Percentiles rank a stretch among this genome's conserved stretches.
Evolutionary conservation across 53 echinoderm and acorn worm species (phyloP).

Genomic region (Patiria pectinifera): DNA sequence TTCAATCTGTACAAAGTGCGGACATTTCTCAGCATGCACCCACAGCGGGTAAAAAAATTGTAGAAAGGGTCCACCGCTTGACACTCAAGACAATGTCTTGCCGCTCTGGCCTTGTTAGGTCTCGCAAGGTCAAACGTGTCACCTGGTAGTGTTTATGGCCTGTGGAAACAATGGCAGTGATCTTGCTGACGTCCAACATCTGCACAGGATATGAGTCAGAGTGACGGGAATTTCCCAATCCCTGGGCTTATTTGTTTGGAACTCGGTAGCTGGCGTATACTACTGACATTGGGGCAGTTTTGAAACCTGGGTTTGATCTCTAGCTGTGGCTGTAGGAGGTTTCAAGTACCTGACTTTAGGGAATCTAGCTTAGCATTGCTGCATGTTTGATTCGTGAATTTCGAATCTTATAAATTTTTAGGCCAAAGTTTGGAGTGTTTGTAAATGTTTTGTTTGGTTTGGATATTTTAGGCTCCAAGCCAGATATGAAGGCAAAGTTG

Average conservation of each 20-base stretch:
- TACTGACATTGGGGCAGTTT: neutral
- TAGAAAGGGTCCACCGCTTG: neutral
- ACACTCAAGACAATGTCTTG: neutral
- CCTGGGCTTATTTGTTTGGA: neutral
- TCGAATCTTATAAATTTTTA: too few relatives aligned
- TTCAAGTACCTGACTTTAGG: too few relatives aligned
- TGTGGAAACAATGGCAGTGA: constrained; percentile 30
- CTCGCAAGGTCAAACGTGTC: constrained; percentile 27
- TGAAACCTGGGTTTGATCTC: too few relatives aligned
- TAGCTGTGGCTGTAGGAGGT: too few relatives aligned
- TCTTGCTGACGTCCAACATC: neutral
- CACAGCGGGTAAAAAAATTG: neutral
- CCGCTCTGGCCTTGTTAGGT: neutral
- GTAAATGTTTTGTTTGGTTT: too few relatives aligned
- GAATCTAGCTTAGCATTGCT: too few relatives aligned
- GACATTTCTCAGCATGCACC: neutral
- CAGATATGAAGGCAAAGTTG: too few relatives aligned
- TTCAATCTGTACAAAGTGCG: neutral
- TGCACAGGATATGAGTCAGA: constrained; percentile 48
- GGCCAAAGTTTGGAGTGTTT: too few relatives aligned
- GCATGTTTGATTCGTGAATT: too few relatives aligned
- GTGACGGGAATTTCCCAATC: neutral
- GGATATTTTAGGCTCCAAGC: too few relatives aligned
- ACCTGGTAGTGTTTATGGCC: constrained; percentile 9
- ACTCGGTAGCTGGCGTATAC: neutral